Conservation (phyloP, 2,113 vertebrate genomes). For the Eulacestoma nigropectus region DNA sequence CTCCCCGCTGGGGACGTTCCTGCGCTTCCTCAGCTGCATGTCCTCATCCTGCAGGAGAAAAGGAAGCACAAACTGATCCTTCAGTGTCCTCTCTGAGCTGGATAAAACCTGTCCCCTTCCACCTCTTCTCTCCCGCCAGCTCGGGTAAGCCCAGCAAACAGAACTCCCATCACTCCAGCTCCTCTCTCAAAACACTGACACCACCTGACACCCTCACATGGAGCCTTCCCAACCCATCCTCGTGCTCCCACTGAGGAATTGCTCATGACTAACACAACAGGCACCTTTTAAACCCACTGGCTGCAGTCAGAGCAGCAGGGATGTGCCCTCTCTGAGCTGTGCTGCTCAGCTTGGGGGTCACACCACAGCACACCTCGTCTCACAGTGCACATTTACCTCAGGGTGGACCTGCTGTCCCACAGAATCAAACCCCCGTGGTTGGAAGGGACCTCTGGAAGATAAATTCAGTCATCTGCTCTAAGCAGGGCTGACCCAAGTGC, state of each 20-base stretch:
- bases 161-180: not conserved
- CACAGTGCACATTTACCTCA: not conserved
- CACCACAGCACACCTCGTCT: not conserved
- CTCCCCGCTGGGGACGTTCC: not conserved
- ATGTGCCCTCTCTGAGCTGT: not conserved
- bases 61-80: not conserved
- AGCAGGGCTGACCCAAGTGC: not conserved
- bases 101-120: not conserved
- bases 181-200: not conserved
- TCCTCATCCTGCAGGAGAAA: constrained; percentile 45
- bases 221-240: not conserved
- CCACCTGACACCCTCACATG: rapidly evolving
- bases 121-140: not conserved
- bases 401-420: not conserved
- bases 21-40: constrained; percentile 23
- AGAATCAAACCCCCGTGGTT: not conserved
- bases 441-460: not conserved
- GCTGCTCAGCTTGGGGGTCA: not conserved
- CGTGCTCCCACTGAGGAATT: not conserved
- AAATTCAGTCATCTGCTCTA: not conserved
- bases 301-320: not conserved
- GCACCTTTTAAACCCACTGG: not conserved
- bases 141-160: not conserved
- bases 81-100: not conserved
- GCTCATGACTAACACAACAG: not conserved